Percentiles rank a stretch among this genome's conserved stretches.
Conservation (phyloP, 2,113 vertebrate species). For the Cyanoliseus patagonus region DNA sequence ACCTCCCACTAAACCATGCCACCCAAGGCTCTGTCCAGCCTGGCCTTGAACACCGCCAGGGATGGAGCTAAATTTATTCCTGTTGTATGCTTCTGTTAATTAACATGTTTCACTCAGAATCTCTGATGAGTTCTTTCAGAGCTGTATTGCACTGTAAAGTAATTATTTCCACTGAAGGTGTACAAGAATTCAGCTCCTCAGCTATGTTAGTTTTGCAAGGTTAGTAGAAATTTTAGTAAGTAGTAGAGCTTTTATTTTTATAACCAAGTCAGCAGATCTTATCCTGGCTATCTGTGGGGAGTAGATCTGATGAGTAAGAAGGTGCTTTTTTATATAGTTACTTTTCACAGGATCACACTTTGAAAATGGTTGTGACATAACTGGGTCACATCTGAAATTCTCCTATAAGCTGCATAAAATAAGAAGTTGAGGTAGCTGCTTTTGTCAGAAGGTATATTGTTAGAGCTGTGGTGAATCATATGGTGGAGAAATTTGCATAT, state of each 20-base stretch:
- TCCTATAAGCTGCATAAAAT: constrained; percentile 58
- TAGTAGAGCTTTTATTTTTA: constrained; percentile 45
- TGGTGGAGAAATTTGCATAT: not conserved
- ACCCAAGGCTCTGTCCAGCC: no score
- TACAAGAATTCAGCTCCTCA: not conserved
- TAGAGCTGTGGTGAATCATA: constrained; percentile 10
- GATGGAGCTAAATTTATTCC: not conserved
- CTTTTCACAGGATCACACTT: constrained; percentile 30
- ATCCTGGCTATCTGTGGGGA: constrained; percentile 35
- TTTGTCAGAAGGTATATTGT: constrained; percentile 50
- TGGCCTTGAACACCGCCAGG: no score
- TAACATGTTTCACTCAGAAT: not conserved
- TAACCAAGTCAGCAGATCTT: constrained; percentile 62
- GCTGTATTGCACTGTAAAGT: not conserved
- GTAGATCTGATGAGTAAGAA: constrained; percentile 62
- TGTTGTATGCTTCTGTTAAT: not conserved
- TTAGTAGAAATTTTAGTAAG: constrained; percentile 52
- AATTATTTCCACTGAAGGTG: constrained; percentile 2
- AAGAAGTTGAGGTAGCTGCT: constrained; percentile 42
- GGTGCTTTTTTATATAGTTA: constrained; percentile 45
- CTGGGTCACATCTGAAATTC: constrained; percentile 54
- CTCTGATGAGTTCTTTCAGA: not conserved
- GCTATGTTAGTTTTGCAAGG: constrained; percentile 46
- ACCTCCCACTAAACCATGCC: no score
- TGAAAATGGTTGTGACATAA: constrained; percentile 64